phyloP scores from a whole-genome alignment of 2,113 vertebrate species.

The Mesembrinibis cayennensis region DNA sequence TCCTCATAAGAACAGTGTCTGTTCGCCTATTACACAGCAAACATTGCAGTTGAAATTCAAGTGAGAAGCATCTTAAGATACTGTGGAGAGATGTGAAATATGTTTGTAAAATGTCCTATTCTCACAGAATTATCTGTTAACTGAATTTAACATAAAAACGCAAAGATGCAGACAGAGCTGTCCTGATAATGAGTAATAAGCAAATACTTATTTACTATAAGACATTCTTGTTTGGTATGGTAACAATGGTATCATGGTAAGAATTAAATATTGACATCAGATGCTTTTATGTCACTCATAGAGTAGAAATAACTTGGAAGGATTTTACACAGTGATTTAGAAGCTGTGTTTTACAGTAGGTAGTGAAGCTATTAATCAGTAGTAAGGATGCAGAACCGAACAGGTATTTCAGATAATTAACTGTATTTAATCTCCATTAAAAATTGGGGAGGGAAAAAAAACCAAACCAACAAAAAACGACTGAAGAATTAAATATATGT shows the following conservation, averaged over 20 bases:
- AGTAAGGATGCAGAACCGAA: neutral
- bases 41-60: neutral
- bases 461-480: neutral
- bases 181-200: neutral
- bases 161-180: neutral
- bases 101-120: neutral
- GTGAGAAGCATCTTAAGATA: neutral
- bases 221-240: neutral
- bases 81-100: neutral
- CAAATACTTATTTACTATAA: neutral
- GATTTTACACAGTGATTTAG: neutral
- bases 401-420: neutral
- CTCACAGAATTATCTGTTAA: neutral
- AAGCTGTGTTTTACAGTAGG: neutral
- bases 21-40: neutral
- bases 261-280: neutral
- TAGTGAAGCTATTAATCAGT: neutral
- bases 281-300: neutral
- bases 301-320: neutral
- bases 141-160: neutral
- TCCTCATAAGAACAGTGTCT: neutral
- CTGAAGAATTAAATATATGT: neutral
- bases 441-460: neutral
- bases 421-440: neutral
- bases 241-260: neutral